Percentiles rank a stretch among this genome's conserved stretches.
These are phyloP conservation scores for Clepsis dumicolana DNA, from an alignment of 2,888 invertebrate genomes.

Conservation along the genomic window DNA sequence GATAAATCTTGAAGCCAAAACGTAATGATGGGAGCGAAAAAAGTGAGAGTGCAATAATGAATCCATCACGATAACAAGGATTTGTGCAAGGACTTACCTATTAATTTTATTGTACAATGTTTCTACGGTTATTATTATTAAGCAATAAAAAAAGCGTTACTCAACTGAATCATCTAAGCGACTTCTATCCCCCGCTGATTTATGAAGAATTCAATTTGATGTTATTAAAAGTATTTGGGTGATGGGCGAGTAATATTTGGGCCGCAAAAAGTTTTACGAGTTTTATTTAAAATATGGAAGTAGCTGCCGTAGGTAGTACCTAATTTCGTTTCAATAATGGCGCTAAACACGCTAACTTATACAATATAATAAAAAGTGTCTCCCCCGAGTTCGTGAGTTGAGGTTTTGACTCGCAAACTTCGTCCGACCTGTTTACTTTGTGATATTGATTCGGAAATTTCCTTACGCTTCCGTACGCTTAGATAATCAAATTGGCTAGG, in stretches of 20 bases:
- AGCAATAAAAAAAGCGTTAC: too few species aligned
- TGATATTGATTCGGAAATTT: slow-evolving; percentile 23
- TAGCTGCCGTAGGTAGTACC: slow-evolving; percentile 16
- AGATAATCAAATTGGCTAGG: not conserved
- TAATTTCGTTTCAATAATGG: slow-evolving; percentile 21
- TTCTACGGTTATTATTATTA: too few species aligned
- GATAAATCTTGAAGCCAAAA: too few species aligned
- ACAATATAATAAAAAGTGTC: slow-evolving; percentile 35
- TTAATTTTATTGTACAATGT: too few species aligned
- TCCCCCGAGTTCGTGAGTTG: slow-evolving; percentile 10
- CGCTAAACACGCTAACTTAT: slow-evolving; percentile 25
- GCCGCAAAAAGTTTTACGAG: not conserved
- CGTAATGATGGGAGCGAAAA: too few species aligned
- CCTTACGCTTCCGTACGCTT: slow-evolving; percentile 3
- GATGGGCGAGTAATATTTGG: not conserved
- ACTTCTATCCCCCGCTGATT: not conserved
- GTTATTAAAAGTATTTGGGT: not conserved
- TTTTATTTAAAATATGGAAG: not conserved
- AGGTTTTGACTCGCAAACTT: slow-evolving; percentile 20
- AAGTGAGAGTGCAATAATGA: too few species aligned
- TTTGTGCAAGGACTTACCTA: too few species aligned
- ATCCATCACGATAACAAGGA: too few species aligned
- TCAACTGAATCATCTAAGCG: too few species aligned
- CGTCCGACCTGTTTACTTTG: slow-evolving; percentile 6
- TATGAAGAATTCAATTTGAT: not conserved